Conservation (phyloP, 2,113 vertebrate species). For the Poicephalus meyeri region DNA sequence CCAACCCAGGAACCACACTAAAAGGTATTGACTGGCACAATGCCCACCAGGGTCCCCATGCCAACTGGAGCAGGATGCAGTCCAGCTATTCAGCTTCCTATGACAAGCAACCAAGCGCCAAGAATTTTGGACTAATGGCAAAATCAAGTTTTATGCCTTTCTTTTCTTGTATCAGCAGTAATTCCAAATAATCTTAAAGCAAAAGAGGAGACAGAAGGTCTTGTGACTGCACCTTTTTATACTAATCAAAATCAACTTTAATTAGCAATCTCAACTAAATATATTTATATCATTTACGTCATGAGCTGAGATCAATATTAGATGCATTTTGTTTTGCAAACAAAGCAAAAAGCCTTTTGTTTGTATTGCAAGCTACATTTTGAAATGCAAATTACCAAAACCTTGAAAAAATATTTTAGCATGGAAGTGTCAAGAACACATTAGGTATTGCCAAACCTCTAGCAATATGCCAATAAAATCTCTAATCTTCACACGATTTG, state of each 20-base stretch:
- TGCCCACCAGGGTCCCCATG: background rate
- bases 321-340: background rate
- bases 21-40: background rate
- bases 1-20: background rate
- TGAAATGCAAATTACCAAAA: background rate
- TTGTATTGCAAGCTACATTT: background rate
- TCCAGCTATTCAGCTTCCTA: background rate
- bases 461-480: background rate
- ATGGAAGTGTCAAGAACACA: background rate
- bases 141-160: background rate
- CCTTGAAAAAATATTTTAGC: background rate
- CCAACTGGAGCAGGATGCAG: background rate
- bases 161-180: background rate
- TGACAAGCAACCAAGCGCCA: background rate
- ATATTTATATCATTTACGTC: background rate
- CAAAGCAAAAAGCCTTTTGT: background rate
- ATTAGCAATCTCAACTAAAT: background rate
- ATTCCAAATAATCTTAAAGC: background rate
- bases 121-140: background rate
- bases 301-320: background rate
- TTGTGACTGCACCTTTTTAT: background rate
- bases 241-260: background rate
- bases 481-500: background rate
- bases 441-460: background rate
- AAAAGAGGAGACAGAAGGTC: background rate